Evolutionary conservation across 2,797 vertebrate species (phyloP), one percentile per base, ranked within the genome.

Genomic region (Poecilia picta): DNA sequence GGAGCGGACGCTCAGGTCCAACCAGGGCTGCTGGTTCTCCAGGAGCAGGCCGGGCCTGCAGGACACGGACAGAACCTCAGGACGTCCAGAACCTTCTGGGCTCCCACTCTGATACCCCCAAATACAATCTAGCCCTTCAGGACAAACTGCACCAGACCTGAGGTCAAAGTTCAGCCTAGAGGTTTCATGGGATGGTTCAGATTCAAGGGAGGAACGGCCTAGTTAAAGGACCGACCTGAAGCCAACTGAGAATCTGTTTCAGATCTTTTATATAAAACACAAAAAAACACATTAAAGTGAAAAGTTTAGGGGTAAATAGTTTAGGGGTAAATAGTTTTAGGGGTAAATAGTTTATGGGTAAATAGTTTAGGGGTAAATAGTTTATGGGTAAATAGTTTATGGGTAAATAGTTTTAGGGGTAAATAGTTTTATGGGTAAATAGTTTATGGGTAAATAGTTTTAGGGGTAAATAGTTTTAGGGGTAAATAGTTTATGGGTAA

Each of bases 1-100:
- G 7, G 97, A 98, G 74, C 94, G 91, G 73, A 99, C 95, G 90
- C 98, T 97, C 80, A 99, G 92, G 87, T 97, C 96, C 91, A 99
- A 76, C 98, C 98, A 99, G 0, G 98, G 98, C 89, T 99, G 98
- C 83, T 98, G 96, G 94, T 98, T 98, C 91, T 99, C 98, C 75
- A 99, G 93, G 7, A 97, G 96, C 82, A 98, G 95, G 8, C 96
- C 96, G 46, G 96, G 96, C 80, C 98, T 99, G 78, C 0, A 39
- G 64, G 8, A 64, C 13, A 33, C 5, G 4, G 4, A 41, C 36
- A 39, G 20, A 36, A 64, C 15, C 53, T 57, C 53, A 36, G 13
- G 10, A 12, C 8, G 41, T 39, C 10, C 8, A 64, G 28, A 59
- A 11, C 8, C 12, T 68, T 39, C 47, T 49, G 47, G 5, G 47